Conservation (phyloP, 2,888 invertebrate species). For the Ormyrus nitidulus region DNA sequence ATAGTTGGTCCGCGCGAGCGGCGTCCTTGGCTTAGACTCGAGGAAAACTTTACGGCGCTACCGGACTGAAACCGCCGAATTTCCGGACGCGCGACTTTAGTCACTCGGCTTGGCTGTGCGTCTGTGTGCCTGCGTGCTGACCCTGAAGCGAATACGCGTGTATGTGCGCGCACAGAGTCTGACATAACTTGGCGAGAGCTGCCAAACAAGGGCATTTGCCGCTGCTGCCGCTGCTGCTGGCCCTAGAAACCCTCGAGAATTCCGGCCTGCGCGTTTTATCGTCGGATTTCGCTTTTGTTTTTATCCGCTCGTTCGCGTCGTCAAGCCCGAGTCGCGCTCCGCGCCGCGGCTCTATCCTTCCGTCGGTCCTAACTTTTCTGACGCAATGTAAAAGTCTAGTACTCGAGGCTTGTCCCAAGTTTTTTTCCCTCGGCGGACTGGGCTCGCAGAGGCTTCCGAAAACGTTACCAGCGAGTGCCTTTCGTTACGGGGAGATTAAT, state of each 20-base stretch:
- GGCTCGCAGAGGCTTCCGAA: no score
- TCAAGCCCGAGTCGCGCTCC: no score
- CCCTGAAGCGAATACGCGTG: background rate
- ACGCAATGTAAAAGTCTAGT: no score
- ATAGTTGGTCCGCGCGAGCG: background rate
- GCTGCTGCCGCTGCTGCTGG: no score
- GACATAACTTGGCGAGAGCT: constrained; percentile 1
- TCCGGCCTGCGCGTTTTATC: background rate
- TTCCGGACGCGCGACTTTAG: background rate
- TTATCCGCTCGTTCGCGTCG: no score
- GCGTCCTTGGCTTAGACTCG: constrained; percentile 30
- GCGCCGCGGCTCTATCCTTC: background rate
- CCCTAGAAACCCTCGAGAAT: background rate
- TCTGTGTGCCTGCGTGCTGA: no score
- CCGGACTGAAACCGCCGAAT: constrained; percentile 11
- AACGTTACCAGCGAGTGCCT: no score
- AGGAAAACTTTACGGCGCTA: constrained; percentile 28
- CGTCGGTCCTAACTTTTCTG: no score
- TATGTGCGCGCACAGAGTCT: background rate
- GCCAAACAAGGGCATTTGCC: constrained; percentile 39
- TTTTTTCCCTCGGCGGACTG: background rate
- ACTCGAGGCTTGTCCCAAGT: no score
- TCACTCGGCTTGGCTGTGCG: background rate
- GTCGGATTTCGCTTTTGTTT: constrained; percentile 7
- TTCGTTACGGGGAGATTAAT: no score